Conservation (phyloP, 92 coral and sea anemone species). For the Heteractis magnifica region DNA sequence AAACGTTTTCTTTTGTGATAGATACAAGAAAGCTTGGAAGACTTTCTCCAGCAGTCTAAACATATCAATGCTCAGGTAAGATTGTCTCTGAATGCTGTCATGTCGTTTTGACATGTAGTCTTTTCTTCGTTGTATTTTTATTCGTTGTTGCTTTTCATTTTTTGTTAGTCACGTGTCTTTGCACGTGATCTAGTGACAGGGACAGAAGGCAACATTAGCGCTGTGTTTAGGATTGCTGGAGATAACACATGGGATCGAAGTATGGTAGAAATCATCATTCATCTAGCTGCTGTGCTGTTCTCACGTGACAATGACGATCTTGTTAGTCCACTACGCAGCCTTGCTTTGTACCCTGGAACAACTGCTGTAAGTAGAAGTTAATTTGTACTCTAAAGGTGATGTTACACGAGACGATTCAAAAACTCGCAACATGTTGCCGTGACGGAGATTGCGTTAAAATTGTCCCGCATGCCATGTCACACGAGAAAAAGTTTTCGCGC, state of each 20-base stretch:
- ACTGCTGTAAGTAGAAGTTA: constrained; percentile 15
- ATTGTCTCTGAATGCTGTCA: background rate
- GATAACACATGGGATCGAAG: constrained; percentile 18
- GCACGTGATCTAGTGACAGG: constrained; percentile 10
- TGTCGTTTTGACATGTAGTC: no score
- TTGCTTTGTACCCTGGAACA: constrained; percentile 16
- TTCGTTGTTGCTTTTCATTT: background rate
- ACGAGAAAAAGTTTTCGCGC: background rate
- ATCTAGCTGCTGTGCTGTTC: constrained; percentile 36
- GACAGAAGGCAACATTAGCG: background rate
- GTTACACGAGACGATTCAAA: no score
- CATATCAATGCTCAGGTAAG: background rate
- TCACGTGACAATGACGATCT: constrained; percentile 8
- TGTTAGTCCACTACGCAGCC: constrained; percentile 13
- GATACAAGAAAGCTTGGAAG: background rate
- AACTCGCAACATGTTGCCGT: no score
- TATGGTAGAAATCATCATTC: constrained; percentile 43
- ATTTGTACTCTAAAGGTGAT: background rate
- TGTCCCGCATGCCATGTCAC: background rate
- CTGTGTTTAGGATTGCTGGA: constrained; percentile 4
- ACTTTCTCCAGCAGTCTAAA: background rate
- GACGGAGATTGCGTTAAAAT: no score
- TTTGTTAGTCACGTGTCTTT: background rate
- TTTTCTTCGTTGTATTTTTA: no score
- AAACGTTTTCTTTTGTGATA: background rate